phyloP scores from a whole-genome alignment of 2,113 vertebrate genomes.

The Plestiodon gilberti region DNA sequence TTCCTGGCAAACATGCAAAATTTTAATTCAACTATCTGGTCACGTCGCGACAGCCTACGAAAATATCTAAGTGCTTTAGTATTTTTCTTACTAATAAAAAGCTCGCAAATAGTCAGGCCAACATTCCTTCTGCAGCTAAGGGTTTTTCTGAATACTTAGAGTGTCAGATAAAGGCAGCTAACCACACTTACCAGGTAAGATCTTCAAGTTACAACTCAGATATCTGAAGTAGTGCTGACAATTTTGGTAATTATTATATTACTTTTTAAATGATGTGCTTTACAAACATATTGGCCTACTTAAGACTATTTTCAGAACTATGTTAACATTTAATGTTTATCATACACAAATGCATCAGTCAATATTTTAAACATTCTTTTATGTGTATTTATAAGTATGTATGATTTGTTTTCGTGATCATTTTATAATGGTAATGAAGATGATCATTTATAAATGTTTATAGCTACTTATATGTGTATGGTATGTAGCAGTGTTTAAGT shows the following conservation, averaged over 20 bases:
- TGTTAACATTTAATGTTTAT: slow-evolving; percentile 21
- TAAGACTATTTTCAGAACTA: slow-evolving; percentile 23
- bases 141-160: not conserved
- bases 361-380: slow-evolving; percentile 11
- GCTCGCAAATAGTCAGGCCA: slow-evolving; percentile 31
- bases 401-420: slow-evolving; percentile 52
- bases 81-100: slow-evolving; percentile 41
- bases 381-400: slow-evolving; percentile 50
- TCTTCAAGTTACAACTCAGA: slow-evolving; percentile 4
- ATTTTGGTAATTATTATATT: slow-evolving; percentile 10
- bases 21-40: no score
- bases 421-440: slow-evolving; percentile 50
- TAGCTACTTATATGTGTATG: slow-evolving; percentile 38
- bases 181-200: slow-evolving; percentile 24
- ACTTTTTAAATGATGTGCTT: slow-evolving; percentile 45
- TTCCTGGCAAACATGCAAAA: no score
- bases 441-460: slow-evolving; percentile 40
- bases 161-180: slow-evolving; percentile 29
- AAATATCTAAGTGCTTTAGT: slow-evolving; percentile 46
- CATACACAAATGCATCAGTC: slow-evolving; percentile 39
- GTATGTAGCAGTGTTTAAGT: slow-evolving; percentile 40
- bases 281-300: slow-evolving; percentile 9
- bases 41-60: no score
- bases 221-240: not conserved
- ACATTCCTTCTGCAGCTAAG: not conserved